Conservation (phyloP, 2,888 invertebrate genomes). For the Cephus runcator region DNA sequence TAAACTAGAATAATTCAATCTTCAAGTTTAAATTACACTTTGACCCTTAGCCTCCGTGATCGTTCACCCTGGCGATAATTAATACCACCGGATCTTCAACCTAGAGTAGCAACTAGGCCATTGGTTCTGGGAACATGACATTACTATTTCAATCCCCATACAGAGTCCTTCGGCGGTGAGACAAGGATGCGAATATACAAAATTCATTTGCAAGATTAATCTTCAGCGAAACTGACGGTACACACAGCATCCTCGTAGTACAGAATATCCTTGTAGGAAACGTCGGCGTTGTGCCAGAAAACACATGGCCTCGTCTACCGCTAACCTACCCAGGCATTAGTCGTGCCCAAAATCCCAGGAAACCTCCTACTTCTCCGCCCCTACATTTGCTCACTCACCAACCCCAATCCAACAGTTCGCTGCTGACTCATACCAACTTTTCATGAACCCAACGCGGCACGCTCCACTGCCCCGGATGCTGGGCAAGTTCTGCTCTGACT, state of each 20-base stretch:
- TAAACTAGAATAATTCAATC: not conserved
- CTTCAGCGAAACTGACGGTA: slow-evolving; percentile 33
- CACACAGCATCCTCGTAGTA: slow-evolving; percentile 19
- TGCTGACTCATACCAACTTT: not conserved
- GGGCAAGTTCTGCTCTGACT: not conserved
- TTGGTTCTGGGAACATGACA: not conserved
- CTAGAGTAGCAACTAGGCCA: not conserved
- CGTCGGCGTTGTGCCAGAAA: slow-evolving; percentile 38
- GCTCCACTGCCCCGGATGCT: slow-evolving; percentile 21
- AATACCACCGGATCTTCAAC: not conserved
- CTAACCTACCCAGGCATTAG: not conserved
- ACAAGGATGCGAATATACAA: slow-evolving; percentile 13
- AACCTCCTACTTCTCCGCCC: not conserved
- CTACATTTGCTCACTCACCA: not conserved
- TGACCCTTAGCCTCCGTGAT: not conserved
- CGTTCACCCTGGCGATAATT: not conserved
- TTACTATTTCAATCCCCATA: not conserved
- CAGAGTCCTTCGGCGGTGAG: not conserved
- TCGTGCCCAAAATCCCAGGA: not conserved
- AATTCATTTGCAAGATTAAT: slow-evolving; percentile 43
- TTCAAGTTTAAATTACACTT: not conserved
- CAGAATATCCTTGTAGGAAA: slow-evolving; percentile 18
- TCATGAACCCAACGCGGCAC: slow-evolving; percentile 7
- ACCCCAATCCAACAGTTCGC: not conserved
- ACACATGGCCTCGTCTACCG: slow-evolving; percentile 12